Conservation (phyloP, 1,140 invertebrate genomes). For the Dendrolimus kikuchii region DNA sequence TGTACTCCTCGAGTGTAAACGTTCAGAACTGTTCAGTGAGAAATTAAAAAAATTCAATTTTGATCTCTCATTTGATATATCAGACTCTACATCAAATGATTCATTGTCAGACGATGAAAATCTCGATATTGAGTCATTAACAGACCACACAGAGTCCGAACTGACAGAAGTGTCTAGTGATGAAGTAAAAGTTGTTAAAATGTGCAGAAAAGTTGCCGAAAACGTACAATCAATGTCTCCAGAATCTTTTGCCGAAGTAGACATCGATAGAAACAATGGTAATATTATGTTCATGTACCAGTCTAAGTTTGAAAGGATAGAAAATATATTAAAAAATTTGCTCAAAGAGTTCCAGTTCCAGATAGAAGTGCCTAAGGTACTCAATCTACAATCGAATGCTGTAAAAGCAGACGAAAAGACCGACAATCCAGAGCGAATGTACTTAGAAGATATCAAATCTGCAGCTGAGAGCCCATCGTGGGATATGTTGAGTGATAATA, state of each 20-base stretch:
- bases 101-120: constrained; percentile 30
- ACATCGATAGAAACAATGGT: constrained; percentile 45
- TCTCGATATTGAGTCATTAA: constrained; percentile 40
- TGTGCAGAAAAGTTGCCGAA: constrained; percentile 48
- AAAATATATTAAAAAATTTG: constrained; percentile 39
- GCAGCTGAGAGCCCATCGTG: constrained; percentile 36
- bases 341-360: constrained; percentile 55
- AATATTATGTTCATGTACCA: constrained; percentile 40
- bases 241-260: constrained; percentile 53
- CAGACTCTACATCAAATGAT: constrained; percentile 39
- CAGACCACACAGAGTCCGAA: constrained; percentile 33
- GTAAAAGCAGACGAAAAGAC: constrained; percentile 8
- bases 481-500: constrained; percentile 50
- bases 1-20: constrained; percentile 38
- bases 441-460: constrained; percentile 20
- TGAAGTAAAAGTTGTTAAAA: constrained; percentile 35
- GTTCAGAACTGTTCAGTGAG: constrained; percentile 44
- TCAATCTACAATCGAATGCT: constrained; percentile 32
- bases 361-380: constrained; percentile 54
- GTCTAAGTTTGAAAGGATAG: constrained; percentile 47
- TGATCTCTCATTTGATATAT: constrained; percentile 49
- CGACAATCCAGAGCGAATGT: constrained; percentile 13
- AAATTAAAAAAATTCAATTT: constrained; percentile 48
- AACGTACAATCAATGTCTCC: constrained; percentile 32
- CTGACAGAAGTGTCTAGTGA: constrained; percentile 29